A percentile compares a stretch with the other conserved stretches of the same genome.
phyloP scores from a whole-genome alignment of 2,113 vertebrate species.

The Vulpes vulpes region DNA sequence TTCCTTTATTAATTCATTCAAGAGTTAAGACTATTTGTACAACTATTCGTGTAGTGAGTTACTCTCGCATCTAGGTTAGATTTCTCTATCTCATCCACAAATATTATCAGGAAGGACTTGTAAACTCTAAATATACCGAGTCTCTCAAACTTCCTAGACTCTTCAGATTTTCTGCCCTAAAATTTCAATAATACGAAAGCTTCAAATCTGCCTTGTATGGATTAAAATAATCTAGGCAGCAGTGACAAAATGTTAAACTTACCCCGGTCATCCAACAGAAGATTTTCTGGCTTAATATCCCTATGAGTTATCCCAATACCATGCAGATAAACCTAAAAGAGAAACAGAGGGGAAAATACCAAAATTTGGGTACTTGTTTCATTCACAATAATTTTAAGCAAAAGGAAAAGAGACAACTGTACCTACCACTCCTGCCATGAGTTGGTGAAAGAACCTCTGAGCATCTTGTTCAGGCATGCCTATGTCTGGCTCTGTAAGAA shows the following conservation, averaged over 20 bases:
- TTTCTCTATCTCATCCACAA: background rate
- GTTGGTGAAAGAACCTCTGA: conserved; percentile 96
- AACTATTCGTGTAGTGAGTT: background rate
- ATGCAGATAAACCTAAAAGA: conserved; percentile 94
- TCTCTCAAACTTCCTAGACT: background rate
- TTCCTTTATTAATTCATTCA: background rate
- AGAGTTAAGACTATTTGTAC: background rate
- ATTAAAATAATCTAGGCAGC: conserved; percentile 29
- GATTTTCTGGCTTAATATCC: conserved; percentile 98
- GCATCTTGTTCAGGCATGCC: conserved; percentile 97
- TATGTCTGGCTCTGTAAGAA: conserved; percentile 93
- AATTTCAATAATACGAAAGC: conserved; percentile 29
- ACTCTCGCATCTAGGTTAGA: background rate
- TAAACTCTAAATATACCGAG: background rate
- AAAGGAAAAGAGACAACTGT: background rate
- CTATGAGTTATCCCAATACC: conserved; percentile 96
- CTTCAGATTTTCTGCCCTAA: background rate
- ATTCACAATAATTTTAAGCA: conserved; percentile 25
- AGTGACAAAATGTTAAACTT: conserved; percentile 54
- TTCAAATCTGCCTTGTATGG: background rate
- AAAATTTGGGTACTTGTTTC: conserved; percentile 43
- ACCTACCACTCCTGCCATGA: conserved; percentile 97
- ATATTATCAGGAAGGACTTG: background rate
- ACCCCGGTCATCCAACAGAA: conserved; percentile 97
- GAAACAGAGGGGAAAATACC: background rate